phyloP scores from a whole-genome alignment of 2,113 vertebrate genomes.

The Ciconia stormi region DNA sequence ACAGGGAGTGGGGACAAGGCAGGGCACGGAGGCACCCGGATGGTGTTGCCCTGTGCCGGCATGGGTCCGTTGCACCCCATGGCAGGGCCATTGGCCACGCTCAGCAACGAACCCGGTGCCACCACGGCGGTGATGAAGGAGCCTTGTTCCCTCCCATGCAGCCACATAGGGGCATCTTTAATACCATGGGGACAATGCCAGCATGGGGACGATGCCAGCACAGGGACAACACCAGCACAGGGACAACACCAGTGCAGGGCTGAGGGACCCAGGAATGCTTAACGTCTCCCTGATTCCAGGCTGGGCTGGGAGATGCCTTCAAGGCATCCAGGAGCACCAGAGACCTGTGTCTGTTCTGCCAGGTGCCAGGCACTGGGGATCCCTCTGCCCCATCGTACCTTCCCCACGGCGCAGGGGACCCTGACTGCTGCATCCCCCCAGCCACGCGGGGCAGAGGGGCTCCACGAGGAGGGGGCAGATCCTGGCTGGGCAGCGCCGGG shows the following conservation, averaged over 20 bases:
- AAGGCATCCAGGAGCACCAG: neutral
- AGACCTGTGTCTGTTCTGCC: neutral
- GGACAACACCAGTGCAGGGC: neutral
- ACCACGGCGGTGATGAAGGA: neutral
- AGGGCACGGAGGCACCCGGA: rapidly evolving
- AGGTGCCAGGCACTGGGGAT: neutral
- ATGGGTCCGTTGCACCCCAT: rapidly evolving
- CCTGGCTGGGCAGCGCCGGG: neutral
- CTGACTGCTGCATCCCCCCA: rapidly evolving
- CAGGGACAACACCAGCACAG: no score
- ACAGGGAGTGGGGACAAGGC: neutral
- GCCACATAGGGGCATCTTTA: neutral
- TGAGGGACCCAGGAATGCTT: neutral
- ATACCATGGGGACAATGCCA: neutral
- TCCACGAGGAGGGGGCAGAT: neutral
- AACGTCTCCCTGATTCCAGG: rapidly evolving
- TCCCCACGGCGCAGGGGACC: neutral
- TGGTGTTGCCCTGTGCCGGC: neutral
- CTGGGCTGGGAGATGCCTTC: neutral
- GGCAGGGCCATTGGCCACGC: neutral
- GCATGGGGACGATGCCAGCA: rapidly evolving
- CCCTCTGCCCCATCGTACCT: neutral
- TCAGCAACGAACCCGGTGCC: rapidly evolving
- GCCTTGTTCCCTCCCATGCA: neutral
- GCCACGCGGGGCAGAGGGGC: neutral